Percentiles rank a stretch among this genome's conserved stretches.
phyloP scores from a whole-genome alignment of 1,140 invertebrate genomes.

The Physella acuta region DNA sequence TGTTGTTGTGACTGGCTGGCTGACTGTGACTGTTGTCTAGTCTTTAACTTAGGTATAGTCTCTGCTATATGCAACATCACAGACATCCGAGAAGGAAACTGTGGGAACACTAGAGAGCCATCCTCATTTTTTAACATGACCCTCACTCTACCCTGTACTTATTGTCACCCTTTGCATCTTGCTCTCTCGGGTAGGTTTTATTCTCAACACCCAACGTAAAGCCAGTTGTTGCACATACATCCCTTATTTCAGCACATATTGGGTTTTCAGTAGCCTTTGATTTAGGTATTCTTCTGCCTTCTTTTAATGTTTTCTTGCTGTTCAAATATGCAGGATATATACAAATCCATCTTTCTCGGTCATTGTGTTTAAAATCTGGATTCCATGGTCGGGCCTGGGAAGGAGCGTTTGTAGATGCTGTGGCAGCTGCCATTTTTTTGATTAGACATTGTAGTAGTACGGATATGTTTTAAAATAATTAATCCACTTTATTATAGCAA shows the following conservation, averaged over 20 bases:
- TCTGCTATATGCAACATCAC: slow-evolving; percentile 76
- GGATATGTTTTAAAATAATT: too few species aligned
- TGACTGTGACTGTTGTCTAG: slow-evolving; percentile 51
- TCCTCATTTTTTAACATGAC: slow-evolving; percentile 92
- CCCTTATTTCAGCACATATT: slow-evolving; percentile 87
- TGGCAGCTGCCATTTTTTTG: slow-evolving; percentile 16
- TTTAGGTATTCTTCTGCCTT: slow-evolving; percentile 83
- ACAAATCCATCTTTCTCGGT: slow-evolving; percentile 77
- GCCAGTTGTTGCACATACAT: slow-evolving; percentile 81
- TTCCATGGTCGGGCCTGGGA: slow-evolving; percentile 49
- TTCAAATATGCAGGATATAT: slow-evolving; percentile 97
- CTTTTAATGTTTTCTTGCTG: slow-evolving; percentile 83
- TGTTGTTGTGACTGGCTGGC: slow-evolving; percentile 28
- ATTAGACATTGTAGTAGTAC: too few species aligned
- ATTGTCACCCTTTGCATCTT: slow-evolving; percentile 80
- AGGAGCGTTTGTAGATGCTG: slow-evolving; percentile 26
- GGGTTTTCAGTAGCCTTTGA: slow-evolving; percentile 91
- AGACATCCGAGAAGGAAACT: slow-evolving; percentile 76
- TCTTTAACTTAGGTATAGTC: slow-evolving; percentile 91
- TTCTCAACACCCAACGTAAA: slow-evolving; percentile 89
- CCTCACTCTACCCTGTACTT: slow-evolving; percentile 79
- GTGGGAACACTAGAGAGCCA: slow-evolving; percentile 73
- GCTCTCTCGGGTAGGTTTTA: slow-evolving; percentile 89
- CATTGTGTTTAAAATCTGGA: slow-evolving; percentile 48
- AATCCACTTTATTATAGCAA: too few species aligned